These are phyloP conservation scores for Malthinus flaveolus DNA, from an alignment of 2,888 invertebrate genomes.

Conservation along the genomic window DNA sequence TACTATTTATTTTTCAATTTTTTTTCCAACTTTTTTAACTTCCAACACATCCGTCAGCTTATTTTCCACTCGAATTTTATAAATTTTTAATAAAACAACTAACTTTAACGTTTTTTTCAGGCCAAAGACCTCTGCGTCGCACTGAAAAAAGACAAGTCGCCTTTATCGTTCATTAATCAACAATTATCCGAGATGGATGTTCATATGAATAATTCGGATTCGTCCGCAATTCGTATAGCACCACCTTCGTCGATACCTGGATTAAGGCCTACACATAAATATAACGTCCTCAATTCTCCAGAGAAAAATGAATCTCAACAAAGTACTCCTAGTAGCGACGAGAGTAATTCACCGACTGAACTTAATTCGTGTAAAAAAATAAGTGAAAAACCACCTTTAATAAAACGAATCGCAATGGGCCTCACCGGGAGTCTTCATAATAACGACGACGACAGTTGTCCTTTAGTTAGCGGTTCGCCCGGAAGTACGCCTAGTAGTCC, in stretches of 20 bases:
- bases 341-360: constrained; percentile 86
- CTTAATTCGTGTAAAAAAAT: constrained; percentile 83
- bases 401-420: constrained; percentile 77
- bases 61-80: neutral
- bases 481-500: constrained; percentile 62
- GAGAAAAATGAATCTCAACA: constrained; percentile 55
- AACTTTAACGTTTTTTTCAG: constrained; percentile 40
- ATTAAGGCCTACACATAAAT: constrained; percentile 65
- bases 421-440: constrained; percentile 61
- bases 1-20: neutral
- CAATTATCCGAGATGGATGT: constrained; percentile 57
- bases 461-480: constrained; percentile 66
- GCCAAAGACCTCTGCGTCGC: constrained; percentile 51
- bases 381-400: constrained; percentile 78
- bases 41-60: too few relatives aligned
- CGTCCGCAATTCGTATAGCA: constrained; percentile 56
- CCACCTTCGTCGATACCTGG: constrained; percentile 71
- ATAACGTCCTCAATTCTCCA: constrained; percentile 55
- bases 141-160: constrained; percentile 45
- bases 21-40: neutral
- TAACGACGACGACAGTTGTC: constrained; percentile 69
- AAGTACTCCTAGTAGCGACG: constrained; percentile 75
- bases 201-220: constrained; percentile 56
- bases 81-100: neutral
- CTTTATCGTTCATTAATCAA: constrained; percentile 40